These are phyloP conservation scores for Mobula birostris DNA, from an alignment of 2,113 vertebrate genomes.

Conservation along the genomic window DNA sequence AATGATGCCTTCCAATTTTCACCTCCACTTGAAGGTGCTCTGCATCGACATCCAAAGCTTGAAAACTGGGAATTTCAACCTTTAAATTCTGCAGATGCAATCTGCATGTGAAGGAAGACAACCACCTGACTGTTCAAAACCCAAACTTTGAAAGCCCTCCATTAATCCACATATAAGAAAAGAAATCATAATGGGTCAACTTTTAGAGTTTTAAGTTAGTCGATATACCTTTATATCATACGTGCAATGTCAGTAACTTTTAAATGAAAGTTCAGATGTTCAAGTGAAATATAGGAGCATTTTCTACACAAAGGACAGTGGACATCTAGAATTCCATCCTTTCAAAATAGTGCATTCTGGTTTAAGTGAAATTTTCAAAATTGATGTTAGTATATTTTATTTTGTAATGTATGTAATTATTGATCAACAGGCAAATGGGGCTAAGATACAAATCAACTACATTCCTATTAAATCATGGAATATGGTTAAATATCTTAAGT, in stretches of 20 bases:
- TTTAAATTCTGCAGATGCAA: not conserved
- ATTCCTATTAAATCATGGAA: no score
- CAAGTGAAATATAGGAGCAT: not conserved
- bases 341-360: not conserved
- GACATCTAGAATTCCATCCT: not conserved
- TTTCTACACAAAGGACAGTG: not conserved
- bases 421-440: no score
- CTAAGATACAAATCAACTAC: no score
- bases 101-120: not conserved
- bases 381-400: no score
- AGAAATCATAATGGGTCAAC: not conserved
- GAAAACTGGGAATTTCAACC: not conserved
- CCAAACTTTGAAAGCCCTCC: not conserved
- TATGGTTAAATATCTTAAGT: no score
- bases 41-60: not conserved
- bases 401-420: no score
- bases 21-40: not conserved
- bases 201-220: not conserved
- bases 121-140: not conserved
- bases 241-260: not conserved
- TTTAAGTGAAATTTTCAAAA: no score
- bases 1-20: not conserved
- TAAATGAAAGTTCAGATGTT: not conserved
- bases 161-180: not conserved
- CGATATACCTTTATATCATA: not conserved